Evolutionary conservation across 2,797 vertebrate species (phyloP), one percentile per base, ranked within the genome.

Genomic region (Dermochelys coriacea): DNA sequence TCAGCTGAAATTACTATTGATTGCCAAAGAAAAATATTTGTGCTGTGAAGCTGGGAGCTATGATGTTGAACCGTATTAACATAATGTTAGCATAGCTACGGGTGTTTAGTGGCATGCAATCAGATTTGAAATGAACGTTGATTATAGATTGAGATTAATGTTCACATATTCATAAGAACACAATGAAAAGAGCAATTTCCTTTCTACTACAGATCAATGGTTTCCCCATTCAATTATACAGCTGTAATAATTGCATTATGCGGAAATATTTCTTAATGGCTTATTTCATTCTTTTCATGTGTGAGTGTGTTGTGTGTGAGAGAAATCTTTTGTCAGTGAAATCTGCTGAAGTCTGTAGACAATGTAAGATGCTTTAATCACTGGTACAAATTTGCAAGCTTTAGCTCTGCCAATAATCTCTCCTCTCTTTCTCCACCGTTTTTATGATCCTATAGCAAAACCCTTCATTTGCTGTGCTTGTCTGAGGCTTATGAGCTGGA

Each of bases 61-160:
- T 98, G 98, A 98, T 98, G 98, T 98, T 98, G 98, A 98, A 98
- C 98, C 97, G 83, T 98, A 98, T 98, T 98, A 98, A 98, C 98
- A 98, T 98, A 98, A 98, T 98, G 98, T 98, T 98, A 98, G 98
- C 98, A 98, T 98, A 98, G 98, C 98, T 98, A 98, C 93, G 98
- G 98, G 98, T 98, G 98, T 98, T 98, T 98, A 98, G 98, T 98
- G 98, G 98, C 98, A 98, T 97, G 98, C 98, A 98, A 98, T 98
- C 98, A 98, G 98, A 98, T 98, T 98, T 98, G 98, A 98, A 98
- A 98, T 98, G 98, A 98, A 98, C 98, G 98, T 98, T 98, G 98
- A 98, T 98, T 98, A 98, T 98, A 98, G 98, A 98, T 98, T 98
- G 98, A 98, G 98, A 98, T 98, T 98, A 98, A 98, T 98, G 98